phyloP scores from a whole-genome alignment of 2,113 vertebrate genomes.

The Prionailurus viverrinus region DNA sequence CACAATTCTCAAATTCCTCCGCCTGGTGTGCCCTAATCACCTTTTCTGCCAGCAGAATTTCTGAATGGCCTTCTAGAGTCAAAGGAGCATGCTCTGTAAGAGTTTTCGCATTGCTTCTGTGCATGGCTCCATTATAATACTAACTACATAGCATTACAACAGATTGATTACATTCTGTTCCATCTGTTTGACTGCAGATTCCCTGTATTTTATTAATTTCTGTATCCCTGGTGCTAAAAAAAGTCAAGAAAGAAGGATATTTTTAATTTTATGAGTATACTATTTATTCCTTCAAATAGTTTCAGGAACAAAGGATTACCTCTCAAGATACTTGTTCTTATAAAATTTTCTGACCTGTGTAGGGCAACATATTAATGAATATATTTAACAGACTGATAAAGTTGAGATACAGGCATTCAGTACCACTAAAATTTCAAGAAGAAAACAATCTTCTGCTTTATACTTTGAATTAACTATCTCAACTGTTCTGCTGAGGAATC shows the following conservation, averaged over 20 bases:
- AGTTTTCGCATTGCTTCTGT: neutral
- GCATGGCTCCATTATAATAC: neutral
- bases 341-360: neutral
- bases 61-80: neutral
- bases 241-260: neutral
- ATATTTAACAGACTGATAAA: neutral
- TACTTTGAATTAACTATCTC: constrained; percentile 60
- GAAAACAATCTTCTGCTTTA: neutral
- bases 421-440: neutral
- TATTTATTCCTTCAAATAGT: neutral
- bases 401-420: neutral
- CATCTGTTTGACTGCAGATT: neutral
- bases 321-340: neutral
- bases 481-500: constrained; percentile 53
- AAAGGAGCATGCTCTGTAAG: neutral
- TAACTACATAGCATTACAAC: neutral
- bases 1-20: neutral
- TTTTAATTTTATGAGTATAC: neutral
- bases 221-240: neutral
- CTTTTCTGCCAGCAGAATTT: neutral
- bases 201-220: neutral
- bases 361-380: neutral
- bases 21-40: neutral
- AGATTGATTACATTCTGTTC: neutral
- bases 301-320: neutral